Base-by-base conservation (phyloP, 2,113 vertebrate species). In the Fukomys damarensis region DNA sequence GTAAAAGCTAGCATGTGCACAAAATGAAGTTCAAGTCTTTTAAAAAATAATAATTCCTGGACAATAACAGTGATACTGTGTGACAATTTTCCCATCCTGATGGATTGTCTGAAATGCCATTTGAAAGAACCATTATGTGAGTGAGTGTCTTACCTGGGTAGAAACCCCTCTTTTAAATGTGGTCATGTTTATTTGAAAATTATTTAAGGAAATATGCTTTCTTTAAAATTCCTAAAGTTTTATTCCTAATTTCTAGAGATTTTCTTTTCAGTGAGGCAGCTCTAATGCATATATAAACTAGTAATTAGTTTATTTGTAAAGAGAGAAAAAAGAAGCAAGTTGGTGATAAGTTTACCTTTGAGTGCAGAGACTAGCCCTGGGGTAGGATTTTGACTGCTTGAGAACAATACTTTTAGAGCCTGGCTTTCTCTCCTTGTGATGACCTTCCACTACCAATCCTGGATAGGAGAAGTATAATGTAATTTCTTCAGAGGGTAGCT, bases 381-480 rank as follows among this genome's bases (percentile, higher is more conserved):
- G 89, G 17, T 76, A 52, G 74, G n/a, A 61, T 92, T 95, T 49
- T 89, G 28, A 58, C 68, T 96, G 86, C 35, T 38, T 88, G 41
- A 43, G 77, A 90, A 66, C 63, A 95, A 41, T 65, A 52, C 61
- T 52, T 83, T 9, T 2, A 92, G 54, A 59, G 17, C 52, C 65
- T 94, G 74, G 10, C 38, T 28, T n/a, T 63, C 1, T 70, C 56
- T 68, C 49, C 2, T 9, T 70, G 1, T 77, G 68, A 61, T 32
- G 41, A 82, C 54, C 17, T n/a, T 17, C 32, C 17, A 32, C 49
- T 10, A 8, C 10, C 32, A 92, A 63, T 81, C 54, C 46, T 86
- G 85, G 26, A 5, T 89, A 24, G 59, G 68, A 96, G 13, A 83
- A 95, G 90, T 86, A 91, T 98, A 98, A 96, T 72, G 70, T 61